phyloP scores from a whole-genome alignment of 2,797 vertebrate species.

The Phalanger gymnotis region DNA sequence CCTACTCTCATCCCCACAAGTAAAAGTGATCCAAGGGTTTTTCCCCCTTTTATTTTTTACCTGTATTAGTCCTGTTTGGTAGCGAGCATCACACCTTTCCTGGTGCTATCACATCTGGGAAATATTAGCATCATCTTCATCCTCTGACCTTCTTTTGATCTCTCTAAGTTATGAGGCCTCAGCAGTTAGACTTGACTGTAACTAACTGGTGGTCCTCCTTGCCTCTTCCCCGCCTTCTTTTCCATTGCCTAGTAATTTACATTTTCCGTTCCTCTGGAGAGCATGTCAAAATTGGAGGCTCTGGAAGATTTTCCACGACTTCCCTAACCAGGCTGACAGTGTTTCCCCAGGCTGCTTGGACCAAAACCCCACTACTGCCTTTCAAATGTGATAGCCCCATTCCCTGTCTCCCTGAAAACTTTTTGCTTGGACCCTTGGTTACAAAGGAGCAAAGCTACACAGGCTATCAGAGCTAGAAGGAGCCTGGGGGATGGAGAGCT shows the following conservation, averaged over 20 bases:
- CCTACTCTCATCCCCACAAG: neutral
- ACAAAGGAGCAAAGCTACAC: neutral
- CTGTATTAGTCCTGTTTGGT: neutral
- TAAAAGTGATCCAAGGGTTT: neutral
- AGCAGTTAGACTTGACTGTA: conserved; percentile 40
- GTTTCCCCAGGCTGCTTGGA: conserved; percentile 43
- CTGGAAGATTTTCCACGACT: conserved; percentile 45
- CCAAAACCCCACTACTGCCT: neutral
- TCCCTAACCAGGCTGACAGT: conserved; percentile 41
- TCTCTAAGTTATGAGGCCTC: conserved; percentile 46
- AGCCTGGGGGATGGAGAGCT: neutral
- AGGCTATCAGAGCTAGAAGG: neutral
- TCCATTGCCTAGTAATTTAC: conserved; percentile 62
- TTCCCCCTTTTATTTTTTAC: neutral
- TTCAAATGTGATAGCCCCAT: neutral
- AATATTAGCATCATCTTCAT: conserved; percentile 1
- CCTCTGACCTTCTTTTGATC: conserved; percentile 13
- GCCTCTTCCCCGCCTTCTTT: conserved; percentile 34
- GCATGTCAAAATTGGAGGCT: conserved; percentile 27
- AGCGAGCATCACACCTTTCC: neutral
- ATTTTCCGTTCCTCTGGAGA: conserved; percentile 51
- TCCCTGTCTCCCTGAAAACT: neutral
- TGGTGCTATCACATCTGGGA: neutral
- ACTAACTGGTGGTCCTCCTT: conserved; percentile 27
- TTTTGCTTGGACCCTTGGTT: neutral